Evolutionary conservation across 2,113 vertebrate genomes (phyloP).

Genomic region (Calidris pugnax): DNA sequence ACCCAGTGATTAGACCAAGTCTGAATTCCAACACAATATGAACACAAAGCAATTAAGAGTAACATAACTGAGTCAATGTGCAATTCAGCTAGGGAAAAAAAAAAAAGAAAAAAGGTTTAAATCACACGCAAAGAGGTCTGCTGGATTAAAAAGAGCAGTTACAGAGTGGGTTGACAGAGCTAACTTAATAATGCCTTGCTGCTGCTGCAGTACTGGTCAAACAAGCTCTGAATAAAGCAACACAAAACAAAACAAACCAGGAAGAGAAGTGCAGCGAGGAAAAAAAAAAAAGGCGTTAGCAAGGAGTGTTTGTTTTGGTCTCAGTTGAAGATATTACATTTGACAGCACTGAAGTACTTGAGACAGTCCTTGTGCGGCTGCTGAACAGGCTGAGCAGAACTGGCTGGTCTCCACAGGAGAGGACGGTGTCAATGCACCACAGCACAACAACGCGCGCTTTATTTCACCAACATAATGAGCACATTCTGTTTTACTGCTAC

Average conservation of each 20-base stretch:
- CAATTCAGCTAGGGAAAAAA: background rate
- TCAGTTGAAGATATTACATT: background rate
- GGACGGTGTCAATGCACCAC: background rate
- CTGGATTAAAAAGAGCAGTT: background rate
- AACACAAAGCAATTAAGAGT: background rate
- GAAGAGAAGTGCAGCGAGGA: accelerated
- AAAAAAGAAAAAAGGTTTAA: background rate
- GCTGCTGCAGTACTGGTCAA: background rate
- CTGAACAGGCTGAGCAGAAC: background rate
- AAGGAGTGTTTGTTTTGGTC: background rate
- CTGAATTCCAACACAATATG: background rate
- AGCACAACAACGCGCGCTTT: background rate
- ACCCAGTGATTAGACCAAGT: background rate
- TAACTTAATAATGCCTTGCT: background rate
- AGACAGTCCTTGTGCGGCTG: background rate
- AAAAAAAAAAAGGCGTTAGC: background rate
- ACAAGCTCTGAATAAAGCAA: background rate
- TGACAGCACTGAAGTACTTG: background rate
- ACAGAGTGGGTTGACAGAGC: background rate
- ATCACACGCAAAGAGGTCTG: accelerated
- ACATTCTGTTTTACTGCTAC: background rate
- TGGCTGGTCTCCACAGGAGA: background rate
- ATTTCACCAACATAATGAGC: background rate
- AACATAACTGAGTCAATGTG: background rate
- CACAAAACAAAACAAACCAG: accelerated